Base-by-base conservation (phyloP, 2,888 invertebrate genomes). In the Caenorhabditis japonica region DNA sequence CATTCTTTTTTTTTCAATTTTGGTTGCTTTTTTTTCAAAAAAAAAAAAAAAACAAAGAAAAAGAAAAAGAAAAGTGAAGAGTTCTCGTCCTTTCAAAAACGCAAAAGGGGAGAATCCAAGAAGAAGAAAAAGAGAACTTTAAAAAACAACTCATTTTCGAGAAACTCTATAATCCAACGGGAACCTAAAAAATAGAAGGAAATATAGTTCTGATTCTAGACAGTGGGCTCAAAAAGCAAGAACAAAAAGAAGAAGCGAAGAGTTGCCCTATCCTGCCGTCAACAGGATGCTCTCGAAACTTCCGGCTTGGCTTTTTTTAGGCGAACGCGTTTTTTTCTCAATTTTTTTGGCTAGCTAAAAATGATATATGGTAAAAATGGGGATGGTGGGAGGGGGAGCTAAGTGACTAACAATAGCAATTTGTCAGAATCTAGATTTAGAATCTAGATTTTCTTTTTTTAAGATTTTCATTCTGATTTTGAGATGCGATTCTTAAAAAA, bases 401-500 rank as follows among this genome's bases (percentile, higher is more conserved):
- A n/a, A n/a, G n/a, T n/a, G n/a, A n/a, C n/a, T n/a, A n/a, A n/a
- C 5, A 30, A 30, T 30, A 30, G 30, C 10, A 30, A 30, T 30
- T 30, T 30, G 30, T 30, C 30, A n/a, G n/a, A n/a, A n/a, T n/a
- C n/a, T n/a, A n/a, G n/a, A n/a, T n/a, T n/a, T n/a, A n/a, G n/a
- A n/a, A n/a, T 30, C 30, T 5, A 5, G 30, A 30, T 30, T 30
- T 30, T 30, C 10, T 30, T 30, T 30, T 30, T 30, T n/a, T n/a
- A n/a, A n/a, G n/a, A n/a, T n/a, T n/a, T n/a, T n/a, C n/a, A n/a
- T n/a, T n/a, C n/a, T n/a, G n/a, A n/a, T n/a, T n/a, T n/a, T n/a
- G n/a, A n/a, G n/a, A n/a, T n/a, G n/a, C n/a, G 55, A 33, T 30
- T 56, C 53, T 23, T 56, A 64, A 64, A 55, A 64, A 64, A 64